A percentile compares a stretch with the other conserved stretches of the same genome.
These are phyloP conservation scores for Eulemur macaco DNA, from an alignment of 2,113 vertebrate species.

Conservation along the genomic window DNA sequence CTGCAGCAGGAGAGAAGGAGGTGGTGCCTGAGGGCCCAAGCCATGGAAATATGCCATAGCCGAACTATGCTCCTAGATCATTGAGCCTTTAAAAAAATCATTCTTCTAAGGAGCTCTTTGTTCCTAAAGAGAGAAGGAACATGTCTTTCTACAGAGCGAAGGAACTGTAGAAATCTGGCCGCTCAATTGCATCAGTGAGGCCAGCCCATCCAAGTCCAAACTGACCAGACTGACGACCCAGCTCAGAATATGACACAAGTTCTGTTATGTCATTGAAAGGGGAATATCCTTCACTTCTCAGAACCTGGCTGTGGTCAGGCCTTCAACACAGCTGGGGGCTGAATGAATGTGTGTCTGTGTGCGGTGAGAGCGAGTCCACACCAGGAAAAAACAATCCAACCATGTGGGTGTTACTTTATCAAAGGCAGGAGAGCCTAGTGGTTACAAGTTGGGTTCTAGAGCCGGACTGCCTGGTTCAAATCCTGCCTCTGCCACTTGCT, in stretches of 20 bases:
- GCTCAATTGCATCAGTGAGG: not conserved
- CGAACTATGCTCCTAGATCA: not conserved
- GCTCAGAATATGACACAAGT: not conserved
- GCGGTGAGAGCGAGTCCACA: not conserved
- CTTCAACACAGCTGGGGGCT: not conserved
- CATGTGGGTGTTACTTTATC: not conserved
- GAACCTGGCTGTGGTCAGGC: not conserved
- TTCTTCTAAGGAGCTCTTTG: not conserved
- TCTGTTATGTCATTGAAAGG: not conserved
- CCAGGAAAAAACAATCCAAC: not conserved
- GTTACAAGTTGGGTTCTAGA: not conserved
- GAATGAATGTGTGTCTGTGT: not conserved
- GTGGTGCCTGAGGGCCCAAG: not conserved
- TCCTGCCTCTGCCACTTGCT: not conserved
- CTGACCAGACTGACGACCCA: not conserved
- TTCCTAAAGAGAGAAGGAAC: not conserved
- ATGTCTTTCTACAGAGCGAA: not conserved
- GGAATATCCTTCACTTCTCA: not conserved
- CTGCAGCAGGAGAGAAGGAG: not conserved
- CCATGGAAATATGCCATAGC: not conserved
- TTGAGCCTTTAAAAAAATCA: not conserved
- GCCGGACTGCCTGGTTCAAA: not conserved
- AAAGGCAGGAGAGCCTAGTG: not conserved
- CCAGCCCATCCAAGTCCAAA: not conserved
- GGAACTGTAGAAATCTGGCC: not conserved